These are phyloP conservation scores for Ichneumoninae sp. DNA, from an alignment of 2,888 invertebrate species.

Conservation along the genomic window DNA sequence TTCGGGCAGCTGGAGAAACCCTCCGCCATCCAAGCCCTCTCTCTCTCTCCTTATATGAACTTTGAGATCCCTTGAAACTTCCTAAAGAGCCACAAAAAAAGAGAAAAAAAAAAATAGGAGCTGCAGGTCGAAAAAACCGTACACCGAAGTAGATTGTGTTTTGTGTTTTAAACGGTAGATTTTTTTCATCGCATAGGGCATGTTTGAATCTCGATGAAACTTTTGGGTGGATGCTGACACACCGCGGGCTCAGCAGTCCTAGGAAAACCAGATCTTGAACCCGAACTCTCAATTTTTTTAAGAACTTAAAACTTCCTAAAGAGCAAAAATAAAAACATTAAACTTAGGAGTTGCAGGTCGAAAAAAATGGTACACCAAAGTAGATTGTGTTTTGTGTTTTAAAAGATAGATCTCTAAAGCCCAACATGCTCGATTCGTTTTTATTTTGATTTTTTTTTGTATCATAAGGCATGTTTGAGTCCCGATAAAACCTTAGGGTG, in stretches of 20 bases:
- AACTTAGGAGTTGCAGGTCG: background rate
- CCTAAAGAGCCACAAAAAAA: conserved; percentile 18
- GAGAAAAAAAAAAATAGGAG: conserved; percentile 6
- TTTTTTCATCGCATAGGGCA: conserved; percentile 1
- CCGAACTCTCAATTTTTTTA: conserved; percentile 37
- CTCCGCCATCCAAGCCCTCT: conserved; percentile 11
- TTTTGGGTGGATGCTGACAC: conserved; percentile 9
- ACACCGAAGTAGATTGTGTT: conserved; percentile 22
- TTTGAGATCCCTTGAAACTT: conserved; percentile 36
- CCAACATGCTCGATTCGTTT: conserved; percentile 18
- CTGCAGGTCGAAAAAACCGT: conserved; percentile 55
- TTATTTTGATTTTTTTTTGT: background rate
- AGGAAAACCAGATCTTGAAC: conserved; percentile 63
- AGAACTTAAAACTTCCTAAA: conserved; percentile 1
- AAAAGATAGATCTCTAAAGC: conserved; percentile 42
- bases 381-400: conserved; percentile 37
- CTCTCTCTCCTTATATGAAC: conserved; percentile 34
- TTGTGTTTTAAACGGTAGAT: conserved; percentile 40
- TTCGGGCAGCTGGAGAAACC: conserved; percentile 55
- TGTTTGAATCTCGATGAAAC: background rate
- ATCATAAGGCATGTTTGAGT: background rate
- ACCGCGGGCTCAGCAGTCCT: conserved; percentile 20
- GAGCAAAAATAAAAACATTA: conserved; percentile 31
- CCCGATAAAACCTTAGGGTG: conserved; percentile 18
- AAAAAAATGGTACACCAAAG: conserved; percentile 43